phyloP scores from a whole-genome alignment of 92 coral and sea anemone genomes.

The Plumapathes pennacea region DNA sequence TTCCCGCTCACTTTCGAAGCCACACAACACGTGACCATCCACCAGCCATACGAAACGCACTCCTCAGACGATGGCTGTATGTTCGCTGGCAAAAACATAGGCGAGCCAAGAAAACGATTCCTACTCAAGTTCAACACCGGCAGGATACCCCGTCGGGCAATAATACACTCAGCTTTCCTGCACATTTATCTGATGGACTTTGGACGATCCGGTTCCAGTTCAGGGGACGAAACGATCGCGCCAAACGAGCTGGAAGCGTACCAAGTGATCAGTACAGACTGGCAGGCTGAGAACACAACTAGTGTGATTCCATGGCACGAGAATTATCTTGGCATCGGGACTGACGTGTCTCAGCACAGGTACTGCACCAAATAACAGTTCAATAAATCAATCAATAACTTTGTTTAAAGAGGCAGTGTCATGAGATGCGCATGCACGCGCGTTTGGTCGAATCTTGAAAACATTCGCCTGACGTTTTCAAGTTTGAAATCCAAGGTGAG shows the following conservation, averaged over 20 bases:
- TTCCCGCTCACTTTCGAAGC: slow-evolving; percentile 56
- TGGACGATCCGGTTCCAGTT: slow-evolving; percentile 28
- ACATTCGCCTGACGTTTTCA: no score
- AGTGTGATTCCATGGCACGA: slow-evolving; percentile 93
- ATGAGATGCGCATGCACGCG: no score
- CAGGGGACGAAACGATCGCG: slow-evolving; percentile 34
- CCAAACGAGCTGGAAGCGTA: slow-evolving; percentile 74
- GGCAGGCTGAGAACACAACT: slow-evolving; percentile 76
- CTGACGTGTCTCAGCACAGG: slow-evolving; percentile 67
- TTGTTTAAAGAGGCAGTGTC: no score
- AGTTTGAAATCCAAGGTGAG: no score
- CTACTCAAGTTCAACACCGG: slow-evolving; percentile 75
- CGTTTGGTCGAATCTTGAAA: no score
- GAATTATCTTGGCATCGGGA: slow-evolving; percentile 76
- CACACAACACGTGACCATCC: slow-evolving; percentile 56
- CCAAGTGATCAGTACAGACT: slow-evolving; percentile 84
- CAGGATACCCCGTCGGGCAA: slow-evolving; percentile 64
- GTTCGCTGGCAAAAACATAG: slow-evolving; percentile 65
- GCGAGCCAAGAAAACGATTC: slow-evolving; percentile 69
- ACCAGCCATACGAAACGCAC: slow-evolving; percentile 42
- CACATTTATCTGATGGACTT: slow-evolving; percentile 63
- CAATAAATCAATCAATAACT: no score
- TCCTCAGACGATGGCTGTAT: slow-evolving; percentile 63
- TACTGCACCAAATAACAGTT: no score
- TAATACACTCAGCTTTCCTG: slow-evolving; percentile 75